phyloP scores from a whole-genome alignment of 2,888 invertebrate genomes.

The Chloromyia formosa region DNA sequence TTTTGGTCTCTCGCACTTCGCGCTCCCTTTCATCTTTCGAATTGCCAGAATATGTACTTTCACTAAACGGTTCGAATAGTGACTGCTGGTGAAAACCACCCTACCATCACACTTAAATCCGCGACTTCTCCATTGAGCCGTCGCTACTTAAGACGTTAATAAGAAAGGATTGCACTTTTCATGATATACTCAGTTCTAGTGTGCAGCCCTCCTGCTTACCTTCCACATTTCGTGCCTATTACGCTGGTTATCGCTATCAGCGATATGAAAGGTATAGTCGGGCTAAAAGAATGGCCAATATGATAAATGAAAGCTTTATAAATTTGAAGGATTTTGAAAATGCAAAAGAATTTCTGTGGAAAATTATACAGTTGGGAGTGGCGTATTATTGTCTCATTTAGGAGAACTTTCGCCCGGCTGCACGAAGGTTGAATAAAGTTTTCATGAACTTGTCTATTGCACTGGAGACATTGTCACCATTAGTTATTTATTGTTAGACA shows the following conservation, averaged over 20 bases:
- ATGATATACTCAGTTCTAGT: neutral
- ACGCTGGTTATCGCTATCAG: too few relatives aligned
- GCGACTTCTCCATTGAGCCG: too few relatives aligned
- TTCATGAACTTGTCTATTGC: neutral
- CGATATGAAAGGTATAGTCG: too few relatives aligned
- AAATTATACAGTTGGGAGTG: neutral
- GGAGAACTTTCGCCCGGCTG: neutral
- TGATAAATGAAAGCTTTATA: neutral
- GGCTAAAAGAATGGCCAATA: too few relatives aligned
- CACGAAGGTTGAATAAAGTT: neutral
- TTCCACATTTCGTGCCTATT: neutral
- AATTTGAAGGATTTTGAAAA: neutral
- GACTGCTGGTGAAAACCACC: neutral
- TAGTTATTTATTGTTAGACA: neutral
- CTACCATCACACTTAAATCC: too few relatives aligned
- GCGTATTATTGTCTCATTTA: neutral
- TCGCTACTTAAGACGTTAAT: neutral
- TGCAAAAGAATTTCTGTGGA: neutral
- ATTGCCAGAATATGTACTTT: too few relatives aligned
- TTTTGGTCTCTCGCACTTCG: neutral
- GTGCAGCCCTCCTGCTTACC: neutral
- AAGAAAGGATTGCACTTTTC: slow-evolving; percentile 20
- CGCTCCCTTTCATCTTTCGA: too few relatives aligned
- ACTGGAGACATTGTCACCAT: neutral
- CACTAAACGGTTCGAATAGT: too few relatives aligned